Percentiles rank a stretch among this genome's conserved stretches.
phyloP scores from a whole-genome alignment of 2,113 vertebrate genomes.

The Emydocephalus ijimae region DNA sequence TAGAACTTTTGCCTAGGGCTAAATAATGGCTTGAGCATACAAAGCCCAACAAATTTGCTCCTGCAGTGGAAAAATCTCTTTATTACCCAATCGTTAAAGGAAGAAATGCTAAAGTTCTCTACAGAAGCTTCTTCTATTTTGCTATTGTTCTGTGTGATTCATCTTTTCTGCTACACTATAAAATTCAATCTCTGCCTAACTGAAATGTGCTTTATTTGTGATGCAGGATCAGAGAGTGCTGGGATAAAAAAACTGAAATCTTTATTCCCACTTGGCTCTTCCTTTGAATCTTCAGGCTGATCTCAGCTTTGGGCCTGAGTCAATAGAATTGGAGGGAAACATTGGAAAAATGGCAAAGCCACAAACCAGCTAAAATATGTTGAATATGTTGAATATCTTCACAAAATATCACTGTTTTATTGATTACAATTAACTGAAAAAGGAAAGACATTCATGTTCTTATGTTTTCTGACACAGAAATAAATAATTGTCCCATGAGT shows the following conservation, averaged over 20 bases:
- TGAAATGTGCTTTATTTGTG: neutral
- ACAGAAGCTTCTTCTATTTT: constrained; percentile 8
- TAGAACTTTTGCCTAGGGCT: neutral
- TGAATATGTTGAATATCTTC: neutral
- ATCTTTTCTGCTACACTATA: neutral
- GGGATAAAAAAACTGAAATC: neutral
- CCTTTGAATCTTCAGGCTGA: constrained; percentile 2
- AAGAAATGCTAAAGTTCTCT: neutral
- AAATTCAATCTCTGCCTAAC: neutral
- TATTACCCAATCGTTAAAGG: neutral
- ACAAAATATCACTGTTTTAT: neutral
- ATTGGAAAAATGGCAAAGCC: neutral
- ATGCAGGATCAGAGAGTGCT: constrained; percentile 4
- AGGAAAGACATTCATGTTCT: neutral
- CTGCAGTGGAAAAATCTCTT: neutral
- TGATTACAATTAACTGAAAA: neutral
- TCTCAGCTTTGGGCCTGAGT: neutral
- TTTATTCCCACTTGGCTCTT: neutral
- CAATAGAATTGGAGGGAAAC: constrained; percentile 31
- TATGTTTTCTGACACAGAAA: neutral
- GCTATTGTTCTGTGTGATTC: fast-evolving
- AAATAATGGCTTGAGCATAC: neutral
- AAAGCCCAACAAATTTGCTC: neutral
- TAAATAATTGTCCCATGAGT: neutral
- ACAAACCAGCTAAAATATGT: neutral